Conservation (phyloP, 2,888 invertebrate species). For the Dasypogon diadema region DNA sequence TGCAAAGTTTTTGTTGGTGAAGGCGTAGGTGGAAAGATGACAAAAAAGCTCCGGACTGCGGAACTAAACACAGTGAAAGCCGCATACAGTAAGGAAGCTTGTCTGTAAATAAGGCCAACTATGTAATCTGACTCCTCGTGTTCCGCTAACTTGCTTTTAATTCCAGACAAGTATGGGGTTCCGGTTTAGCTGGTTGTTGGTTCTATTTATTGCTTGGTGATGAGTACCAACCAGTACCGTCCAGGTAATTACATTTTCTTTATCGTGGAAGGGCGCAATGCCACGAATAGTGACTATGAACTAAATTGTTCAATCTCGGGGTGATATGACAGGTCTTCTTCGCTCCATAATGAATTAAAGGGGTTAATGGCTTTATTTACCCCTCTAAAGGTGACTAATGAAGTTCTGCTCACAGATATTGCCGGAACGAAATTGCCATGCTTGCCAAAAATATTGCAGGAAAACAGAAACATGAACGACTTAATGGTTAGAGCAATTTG, state of each 20-base stretch:
- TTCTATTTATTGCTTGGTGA: constrained; percentile 45
- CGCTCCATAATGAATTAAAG: constrained; percentile 7
- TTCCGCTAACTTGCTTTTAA: constrained; percentile 45
- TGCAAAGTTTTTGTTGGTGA: constrained; percentile 37
- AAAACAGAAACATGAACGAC: too few relatives aligned
- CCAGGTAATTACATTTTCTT: constrained; percentile 44
- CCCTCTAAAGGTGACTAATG: constrained; percentile 14
- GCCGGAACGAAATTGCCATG: background rate
- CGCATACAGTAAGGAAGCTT: background rate
- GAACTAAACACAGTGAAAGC: constrained; percentile 22
- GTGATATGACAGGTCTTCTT: constrained; percentile 39
- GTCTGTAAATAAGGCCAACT: background rate
- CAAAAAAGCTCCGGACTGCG: constrained; percentile 43
- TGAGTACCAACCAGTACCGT: constrained; percentile 47
- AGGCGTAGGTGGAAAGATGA: constrained; percentile 43
- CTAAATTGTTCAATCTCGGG: constrained; percentile 39
- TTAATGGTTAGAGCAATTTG: too few relatives aligned
- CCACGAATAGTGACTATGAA: constrained; percentile 13
- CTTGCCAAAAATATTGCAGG: too few relatives aligned
- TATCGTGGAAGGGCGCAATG: background rate
- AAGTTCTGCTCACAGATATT: constrained; percentile 9
- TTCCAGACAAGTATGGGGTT: constrained; percentile 47
- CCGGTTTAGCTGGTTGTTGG: constrained; percentile 43
- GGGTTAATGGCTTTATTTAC: constrained; percentile 46
- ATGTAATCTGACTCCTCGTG: constrained; percentile 31